Base-by-base conservation (phyloP, 2,797 vertebrate genomes). In the Darevskia nairensis region DNA sequence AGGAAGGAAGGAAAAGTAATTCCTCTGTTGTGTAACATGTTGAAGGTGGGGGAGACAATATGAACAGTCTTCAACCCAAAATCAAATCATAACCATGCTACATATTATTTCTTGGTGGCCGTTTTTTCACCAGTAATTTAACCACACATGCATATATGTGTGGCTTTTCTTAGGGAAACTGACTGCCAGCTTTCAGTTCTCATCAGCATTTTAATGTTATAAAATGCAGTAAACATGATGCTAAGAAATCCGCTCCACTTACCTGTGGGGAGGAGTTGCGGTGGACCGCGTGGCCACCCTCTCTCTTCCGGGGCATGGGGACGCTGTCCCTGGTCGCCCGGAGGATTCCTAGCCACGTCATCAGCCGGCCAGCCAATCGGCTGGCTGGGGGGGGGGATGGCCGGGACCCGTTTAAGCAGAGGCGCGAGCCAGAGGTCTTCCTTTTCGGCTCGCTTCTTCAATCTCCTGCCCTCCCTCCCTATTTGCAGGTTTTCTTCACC, bases 221-320 rank as follows among this genome's bases (percentile, higher is more conserved):
- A 41, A 80, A 89, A 84, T 64, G 8, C 39, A 79, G 19, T 6
- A 85, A 89, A 85, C 46, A 83, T 80, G 87, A 46, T 78, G 17
- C 41, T 78, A 83, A 64, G 44, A 69, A 76, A 82, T 13, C 35
- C 35, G 35, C 35, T 35, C 35, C 35, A 35, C 35, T 35, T 35
- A 35, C 35, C 35, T 35, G 35, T 35, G 35, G 35, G 35, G 35
- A 35, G 35, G 35, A 35, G 35, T 35, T 32, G 59, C 35, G 35
- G 35, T 35, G 35, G 35, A 35, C 35, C 35, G 35, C 35, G 35
- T 35, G 35, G 35, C 35, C 35, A 35, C 35, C 35, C 35, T 35
- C 35, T 35, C 35, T 35, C 35, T 35, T 35, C 35, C 35, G 35
- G 35, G 35, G 35, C 35, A 35, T 35, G 35, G 35, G 35, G 35